phyloP scores from a whole-genome alignment of 2,888 invertebrate species.

The Hermaeophaga mercurialis region DNA sequence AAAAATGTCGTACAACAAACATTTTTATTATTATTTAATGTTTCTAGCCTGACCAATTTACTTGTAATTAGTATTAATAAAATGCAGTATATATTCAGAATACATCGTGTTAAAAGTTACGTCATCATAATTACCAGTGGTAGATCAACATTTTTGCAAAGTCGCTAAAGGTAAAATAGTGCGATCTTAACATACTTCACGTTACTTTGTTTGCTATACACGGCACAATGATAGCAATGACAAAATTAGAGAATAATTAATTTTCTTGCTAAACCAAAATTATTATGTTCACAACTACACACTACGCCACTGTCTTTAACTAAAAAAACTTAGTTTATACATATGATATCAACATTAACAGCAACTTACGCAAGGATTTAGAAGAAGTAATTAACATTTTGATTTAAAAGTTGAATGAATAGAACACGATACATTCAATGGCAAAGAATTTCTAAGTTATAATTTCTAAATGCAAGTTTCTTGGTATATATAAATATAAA shows the following conservation, averaged over 20 bases:
- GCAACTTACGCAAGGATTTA: conserved; percentile 5
- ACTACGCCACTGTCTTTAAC: background rate
- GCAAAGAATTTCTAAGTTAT: background rate
- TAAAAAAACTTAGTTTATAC: conserved; percentile 16
- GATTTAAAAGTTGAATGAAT: conserved; percentile 6
- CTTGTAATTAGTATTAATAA: conserved; percentile 12
- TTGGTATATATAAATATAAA: too few relatives aligned
- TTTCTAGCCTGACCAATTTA: background rate
- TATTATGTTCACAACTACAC: too few relatives aligned
- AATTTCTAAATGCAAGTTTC: too few relatives aligned
- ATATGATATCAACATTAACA: conserved; percentile 11
- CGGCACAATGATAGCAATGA: too few relatives aligned
- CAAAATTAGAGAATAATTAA: too few relatives aligned
- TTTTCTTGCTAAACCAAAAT: too few relatives aligned
- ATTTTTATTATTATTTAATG: background rate
- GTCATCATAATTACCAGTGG: background rate
- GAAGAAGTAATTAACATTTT: conserved; percentile 15
- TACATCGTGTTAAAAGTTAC: conserved; percentile 8
- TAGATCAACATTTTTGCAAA: too few relatives aligned
- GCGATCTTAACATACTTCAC: too few relatives aligned
- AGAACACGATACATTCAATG: background rate
- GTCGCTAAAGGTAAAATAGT: too few relatives aligned
- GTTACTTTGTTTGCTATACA: too few relatives aligned
- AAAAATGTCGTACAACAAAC: background rate
- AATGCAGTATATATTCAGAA: conserved; percentile 12